Evolutionary conservation across 2,888 invertebrate genomes (phyloP).

Genomic region (Ophion ellenae): DNA sequence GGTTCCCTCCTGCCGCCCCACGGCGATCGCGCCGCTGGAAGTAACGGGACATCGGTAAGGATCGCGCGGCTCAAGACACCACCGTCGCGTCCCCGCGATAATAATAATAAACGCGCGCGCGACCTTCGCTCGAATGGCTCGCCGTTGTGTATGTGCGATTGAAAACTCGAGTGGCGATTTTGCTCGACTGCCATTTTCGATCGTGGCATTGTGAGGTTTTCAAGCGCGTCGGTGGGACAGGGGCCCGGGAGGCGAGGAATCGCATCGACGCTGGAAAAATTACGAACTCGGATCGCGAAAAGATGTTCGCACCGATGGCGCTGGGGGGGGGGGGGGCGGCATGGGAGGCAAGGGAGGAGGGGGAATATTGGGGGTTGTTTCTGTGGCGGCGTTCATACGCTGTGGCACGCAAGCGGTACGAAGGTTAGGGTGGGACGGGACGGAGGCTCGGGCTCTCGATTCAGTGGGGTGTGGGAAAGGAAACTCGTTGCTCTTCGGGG

Average conservation of each 20-base stretch:
- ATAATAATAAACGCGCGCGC: not conserved
- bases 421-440: slow-evolving; percentile 54
- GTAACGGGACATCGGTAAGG: too few relatives aligned
- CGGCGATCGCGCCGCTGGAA: too few relatives aligned
- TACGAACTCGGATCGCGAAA: not conserved
- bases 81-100: too few relatives aligned
- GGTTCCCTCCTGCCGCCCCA: too few relatives aligned
- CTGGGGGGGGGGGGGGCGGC: slow-evolving; percentile 47
- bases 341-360: slow-evolving; percentile 55
- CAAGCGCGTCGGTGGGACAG: too few relatives aligned
- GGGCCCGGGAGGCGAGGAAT: too few relatives aligned
- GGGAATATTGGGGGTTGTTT: slow-evolving; percentile 54
- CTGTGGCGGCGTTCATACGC: slow-evolving; percentile 64
- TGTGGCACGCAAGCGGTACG: slow-evolving; percentile 47
- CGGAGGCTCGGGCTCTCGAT: slow-evolving; percentile 60
- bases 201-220: too few relatives aligned
- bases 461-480: slow-evolving; percentile 67
- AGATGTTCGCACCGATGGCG: not conserved
- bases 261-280: not conserved
- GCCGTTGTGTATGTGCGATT: too few relatives aligned
- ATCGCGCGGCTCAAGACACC: too few relatives aligned
- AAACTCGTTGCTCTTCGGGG: slow-evolving; percentile 66
- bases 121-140: too few relatives aligned
- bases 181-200: too few relatives aligned
- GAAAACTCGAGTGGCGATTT: too few relatives aligned